Base-by-base conservation (phyloP, 2,113 vertebrate genomes). In the Apteryx mantelli region DNA sequence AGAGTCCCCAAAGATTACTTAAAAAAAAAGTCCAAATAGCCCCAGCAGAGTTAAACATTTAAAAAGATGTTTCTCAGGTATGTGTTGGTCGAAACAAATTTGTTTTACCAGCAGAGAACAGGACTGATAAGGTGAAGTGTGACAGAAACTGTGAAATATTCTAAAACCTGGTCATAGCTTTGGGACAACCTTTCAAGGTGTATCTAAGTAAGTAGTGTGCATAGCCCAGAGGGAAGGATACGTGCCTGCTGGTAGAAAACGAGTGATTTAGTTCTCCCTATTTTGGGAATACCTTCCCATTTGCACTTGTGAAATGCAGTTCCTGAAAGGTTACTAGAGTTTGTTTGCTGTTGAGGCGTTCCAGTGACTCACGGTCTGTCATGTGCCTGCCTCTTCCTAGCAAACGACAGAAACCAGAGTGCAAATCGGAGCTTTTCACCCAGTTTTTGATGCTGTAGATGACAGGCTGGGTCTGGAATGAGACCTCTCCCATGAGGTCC, bases 251-350 rank as follows among this genome's bases (percentile, higher is more conserved):
- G 0, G 40, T n/a, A 71, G 50, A 36, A 81, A 78, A 74, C 66
- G 1, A 66, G 63, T 44, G 50, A 85, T 1, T 88, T 50, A 21
- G 4, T 40, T 66, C 26, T 82, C 61, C 61, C 64, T 76, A 34
- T 65, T 83, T 80, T 18, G 16, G 91, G 66, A 58, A 89, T 80
- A 20, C 34, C 61, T 80, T 46, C 70, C 55, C 46, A 3, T 71
- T 75, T 42, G 36, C 10, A 2, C 7, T 12, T 0, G 46, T 25
- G 80, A 94, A 80, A 52, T 17, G 34, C 74, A 71, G 80, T 81
- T 56, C 19, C 50, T 0, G 3, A 70, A 82, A 89, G 94, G 96
- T 97, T 96, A 97, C 95, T 94, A 6, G 79, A 87, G 93, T 92
- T 96, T 88, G 84, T 91, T 79, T 71, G 92, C 76, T 28, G 71